phyloP scores from a whole-genome alignment of 2,113 vertebrate species.

The Phoxinus phoxinus region DNA sequence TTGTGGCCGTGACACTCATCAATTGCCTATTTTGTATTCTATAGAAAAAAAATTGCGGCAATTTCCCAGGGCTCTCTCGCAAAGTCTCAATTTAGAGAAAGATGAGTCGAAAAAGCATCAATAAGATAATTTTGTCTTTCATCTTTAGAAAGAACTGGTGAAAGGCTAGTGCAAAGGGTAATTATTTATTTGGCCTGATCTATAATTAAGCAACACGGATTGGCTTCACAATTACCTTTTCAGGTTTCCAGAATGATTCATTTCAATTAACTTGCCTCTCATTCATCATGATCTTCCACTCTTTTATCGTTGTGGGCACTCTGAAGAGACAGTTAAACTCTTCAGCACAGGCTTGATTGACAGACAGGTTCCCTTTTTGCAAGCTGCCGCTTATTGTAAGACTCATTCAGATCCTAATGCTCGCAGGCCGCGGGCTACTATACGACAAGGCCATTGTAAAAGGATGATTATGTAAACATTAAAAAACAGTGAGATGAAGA shows the following conservation, averaged over 20 bases:
- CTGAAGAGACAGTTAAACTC: neutral
- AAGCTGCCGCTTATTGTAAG: neutral
- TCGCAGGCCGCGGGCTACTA: neutral
- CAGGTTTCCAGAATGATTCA: conserved; percentile 14
- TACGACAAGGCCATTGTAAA: neutral
- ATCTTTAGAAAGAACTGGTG: conserved; percentile 1
- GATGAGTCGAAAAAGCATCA: neutral
- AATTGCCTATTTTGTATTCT: neutral
- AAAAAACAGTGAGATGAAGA: neutral
- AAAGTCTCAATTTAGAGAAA: neutral
- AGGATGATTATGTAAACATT: conserved; percentile 1
- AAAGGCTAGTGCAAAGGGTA: neutral
- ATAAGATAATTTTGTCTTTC: neutral
- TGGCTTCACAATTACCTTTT: conserved; percentile 3
- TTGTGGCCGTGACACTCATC: neutral
- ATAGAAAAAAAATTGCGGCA: neutral
- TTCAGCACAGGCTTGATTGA: neutral
- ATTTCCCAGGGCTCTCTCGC: neutral
- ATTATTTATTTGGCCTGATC: neutral
- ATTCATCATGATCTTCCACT: conserved; percentile 5
- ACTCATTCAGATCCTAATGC: neutral
- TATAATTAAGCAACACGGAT: neutral
- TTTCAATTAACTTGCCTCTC: neutral
- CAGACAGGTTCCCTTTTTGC: neutral
- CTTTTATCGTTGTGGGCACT: neutral